phyloP scores from a whole-genome alignment of 2,113 vertebrate genomes.

The Etheostoma spectabile region DNA sequence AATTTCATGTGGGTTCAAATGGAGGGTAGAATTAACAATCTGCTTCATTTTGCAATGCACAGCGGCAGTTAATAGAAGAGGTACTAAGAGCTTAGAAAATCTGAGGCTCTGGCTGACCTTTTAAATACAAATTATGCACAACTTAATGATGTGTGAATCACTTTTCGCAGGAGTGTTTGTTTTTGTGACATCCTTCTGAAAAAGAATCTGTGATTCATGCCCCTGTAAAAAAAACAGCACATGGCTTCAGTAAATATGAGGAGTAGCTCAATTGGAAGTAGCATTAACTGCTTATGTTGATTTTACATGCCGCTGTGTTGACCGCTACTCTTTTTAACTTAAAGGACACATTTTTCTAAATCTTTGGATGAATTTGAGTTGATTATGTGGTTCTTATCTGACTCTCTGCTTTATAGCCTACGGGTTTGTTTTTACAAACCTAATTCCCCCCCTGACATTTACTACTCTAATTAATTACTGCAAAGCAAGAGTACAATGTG shows the following conservation, averaged over 20 bases:
- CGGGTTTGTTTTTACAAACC: not conserved
- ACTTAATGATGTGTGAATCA: not conserved
- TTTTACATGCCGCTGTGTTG: not conserved
- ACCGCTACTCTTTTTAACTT: not conserved
- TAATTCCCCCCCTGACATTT: not conserved
- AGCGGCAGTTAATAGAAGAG: not conserved
- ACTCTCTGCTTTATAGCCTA: not conserved
- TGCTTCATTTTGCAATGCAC: conserved; percentile 1
- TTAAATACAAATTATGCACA: conserved; percentile 20
- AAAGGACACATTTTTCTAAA: no score
- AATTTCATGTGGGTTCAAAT: conserved; percentile 33
- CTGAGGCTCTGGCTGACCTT: conserved; percentile 17
- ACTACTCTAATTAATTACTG: not conserved
- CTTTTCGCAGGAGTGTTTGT: not conserved
- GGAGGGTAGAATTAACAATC: conserved; percentile 38
- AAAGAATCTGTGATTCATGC: not conserved
- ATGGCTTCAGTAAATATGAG: not conserved
- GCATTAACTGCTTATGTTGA: not conserved
- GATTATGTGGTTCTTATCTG: not conserved
- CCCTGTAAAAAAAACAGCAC: not conserved
- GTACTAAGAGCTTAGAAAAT: not conserved
- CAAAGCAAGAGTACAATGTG: not conserved
- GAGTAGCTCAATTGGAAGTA: not conserved
- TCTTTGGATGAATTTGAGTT: not conserved
- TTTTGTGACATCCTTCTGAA: not conserved